Conservation (phyloP, 2,113 vertebrate genomes). For the Oryzias melastigma region DNA sequence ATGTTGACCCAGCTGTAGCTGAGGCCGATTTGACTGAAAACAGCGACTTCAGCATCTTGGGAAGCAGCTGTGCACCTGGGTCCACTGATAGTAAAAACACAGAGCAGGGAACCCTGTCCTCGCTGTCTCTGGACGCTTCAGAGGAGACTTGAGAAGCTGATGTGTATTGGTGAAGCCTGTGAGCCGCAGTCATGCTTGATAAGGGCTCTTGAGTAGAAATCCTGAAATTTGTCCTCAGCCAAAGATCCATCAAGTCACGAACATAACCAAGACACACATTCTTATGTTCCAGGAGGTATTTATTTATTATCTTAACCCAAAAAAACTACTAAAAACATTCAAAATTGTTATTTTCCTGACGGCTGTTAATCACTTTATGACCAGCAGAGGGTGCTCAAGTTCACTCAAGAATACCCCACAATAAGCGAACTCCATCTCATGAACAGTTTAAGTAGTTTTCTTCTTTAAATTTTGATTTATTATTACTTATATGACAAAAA, state of each 20-base stretch:
- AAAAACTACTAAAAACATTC: too few species aligned
- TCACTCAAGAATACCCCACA: background rate
- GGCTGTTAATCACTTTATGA: background rate
- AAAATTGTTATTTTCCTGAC: background rate
- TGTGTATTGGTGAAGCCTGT: conserved; percentile 16
- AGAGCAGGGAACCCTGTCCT: conserved; percentile 21
- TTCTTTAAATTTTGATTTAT: background rate
- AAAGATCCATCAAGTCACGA: conserved; percentile 8
- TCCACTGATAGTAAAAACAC: background rate
- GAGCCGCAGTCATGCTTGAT: background rate
- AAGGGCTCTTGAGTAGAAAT: conserved; percentile 2
- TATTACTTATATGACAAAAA: too few species aligned
- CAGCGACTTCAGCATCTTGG: conserved; percentile 56
- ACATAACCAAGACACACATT: background rate
- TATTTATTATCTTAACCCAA: background rate
- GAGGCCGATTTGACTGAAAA: conserved; percentile 37
- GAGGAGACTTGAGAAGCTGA: conserved; percentile 28
- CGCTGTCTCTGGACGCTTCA: conserved; percentile 2
- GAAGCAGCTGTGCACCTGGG: conserved; percentile 13
- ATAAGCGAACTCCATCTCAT: background rate
- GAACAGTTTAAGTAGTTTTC: background rate
- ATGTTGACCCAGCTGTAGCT: background rate
- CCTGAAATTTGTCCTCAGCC: conserved; percentile 6
- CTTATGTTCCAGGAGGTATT: background rate
- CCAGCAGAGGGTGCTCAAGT: conserved; percentile 38